Percentiles rank a stretch among this genome's conserved stretches.
Conservation (phyloP, 2,888 invertebrate species). For the Thecophora atra region DNA sequence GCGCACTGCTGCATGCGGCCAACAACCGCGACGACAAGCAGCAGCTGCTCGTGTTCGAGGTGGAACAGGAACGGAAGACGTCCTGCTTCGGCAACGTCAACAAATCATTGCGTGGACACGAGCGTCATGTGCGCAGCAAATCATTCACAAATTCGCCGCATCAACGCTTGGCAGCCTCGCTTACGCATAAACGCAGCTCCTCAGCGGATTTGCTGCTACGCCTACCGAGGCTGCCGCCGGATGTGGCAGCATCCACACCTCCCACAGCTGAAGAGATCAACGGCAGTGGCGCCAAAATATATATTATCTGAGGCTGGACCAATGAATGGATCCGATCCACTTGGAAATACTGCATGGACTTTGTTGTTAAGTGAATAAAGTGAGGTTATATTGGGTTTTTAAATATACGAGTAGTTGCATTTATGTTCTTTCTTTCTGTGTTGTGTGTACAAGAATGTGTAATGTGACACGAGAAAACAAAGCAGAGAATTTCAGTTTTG, state of each 20-base stretch:
- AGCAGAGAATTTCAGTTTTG: no score
- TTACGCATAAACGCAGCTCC: slow-evolving; percentile 55
- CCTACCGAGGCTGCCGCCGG: slow-evolving; percentile 42
- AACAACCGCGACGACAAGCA: slow-evolving; percentile 2
- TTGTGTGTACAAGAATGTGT: no score
- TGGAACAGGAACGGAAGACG: slow-evolving; percentile 50
- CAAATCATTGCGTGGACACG: slow-evolving; percentile 48
- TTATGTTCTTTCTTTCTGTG: no score
- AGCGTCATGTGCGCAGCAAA: slow-evolving; percentile 59
- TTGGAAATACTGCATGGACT: neutral
- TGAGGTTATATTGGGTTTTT: no score
- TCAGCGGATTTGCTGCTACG: slow-evolving; percentile 62
- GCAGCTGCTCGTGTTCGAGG: slow-evolving; percentile 45
- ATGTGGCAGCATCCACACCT: slow-evolving; percentile 3
- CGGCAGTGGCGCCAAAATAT: slow-evolving; percentile 23
- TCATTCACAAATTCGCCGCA: slow-evolving; percentile 55
- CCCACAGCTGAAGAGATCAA: slow-evolving; percentile 20
- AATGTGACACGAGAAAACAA: no score
- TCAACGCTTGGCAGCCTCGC: slow-evolving; percentile 28
- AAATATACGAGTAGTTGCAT: no score
- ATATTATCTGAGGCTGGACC: slow-evolving; percentile 41
- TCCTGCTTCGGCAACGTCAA: slow-evolving; percentile 61
- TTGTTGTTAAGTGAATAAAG: no score
- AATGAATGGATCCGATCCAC: slow-evolving; percentile 29
- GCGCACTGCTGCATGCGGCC: slow-evolving; percentile 26